phyloP scores from a whole-genome alignment of 2,113 vertebrate species.

The Marmota flaviventris region DNA sequence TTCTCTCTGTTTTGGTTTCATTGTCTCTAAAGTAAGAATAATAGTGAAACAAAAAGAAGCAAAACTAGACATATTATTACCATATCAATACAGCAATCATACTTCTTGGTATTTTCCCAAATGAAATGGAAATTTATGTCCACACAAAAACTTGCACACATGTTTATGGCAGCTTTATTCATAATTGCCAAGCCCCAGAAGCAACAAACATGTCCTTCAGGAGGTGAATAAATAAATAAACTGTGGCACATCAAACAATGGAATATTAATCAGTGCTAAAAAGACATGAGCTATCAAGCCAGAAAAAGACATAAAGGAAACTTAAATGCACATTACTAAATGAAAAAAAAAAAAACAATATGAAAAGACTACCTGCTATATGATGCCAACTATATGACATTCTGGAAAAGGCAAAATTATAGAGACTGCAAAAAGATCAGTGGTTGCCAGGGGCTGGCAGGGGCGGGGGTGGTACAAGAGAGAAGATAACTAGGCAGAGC shows the following conservation, averaged over 20 bases:
- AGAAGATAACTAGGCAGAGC: not conserved
- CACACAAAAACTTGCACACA: not conserved
- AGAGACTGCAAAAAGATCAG: not conserved
- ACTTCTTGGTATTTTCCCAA: not conserved
- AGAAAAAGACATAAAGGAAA: not conserved
- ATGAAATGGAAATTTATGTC: not conserved
- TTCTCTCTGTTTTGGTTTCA: not conserved
- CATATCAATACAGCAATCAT: not conserved
- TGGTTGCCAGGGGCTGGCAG: too few relatives aligned
- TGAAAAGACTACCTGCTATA: not conserved
- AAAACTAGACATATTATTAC: not conserved
- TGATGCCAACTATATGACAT: too few relatives aligned
- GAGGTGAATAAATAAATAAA: not conserved
- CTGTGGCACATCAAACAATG: not conserved
- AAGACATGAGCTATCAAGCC: not conserved
- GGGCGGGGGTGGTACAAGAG: not conserved
- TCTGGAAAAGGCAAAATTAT: too few relatives aligned
- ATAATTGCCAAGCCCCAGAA: not conserved
- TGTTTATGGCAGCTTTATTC: constrained; percentile 21
- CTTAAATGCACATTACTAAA: not conserved
- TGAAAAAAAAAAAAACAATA: not conserved
- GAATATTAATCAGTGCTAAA: not conserved
- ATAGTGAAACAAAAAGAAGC: not conserved
- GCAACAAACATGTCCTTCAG: not conserved
- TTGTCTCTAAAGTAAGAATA: not conserved